Conservation (phyloP, 2,888 invertebrate genomes). For the Ochlodes sylvanus region DNA sequence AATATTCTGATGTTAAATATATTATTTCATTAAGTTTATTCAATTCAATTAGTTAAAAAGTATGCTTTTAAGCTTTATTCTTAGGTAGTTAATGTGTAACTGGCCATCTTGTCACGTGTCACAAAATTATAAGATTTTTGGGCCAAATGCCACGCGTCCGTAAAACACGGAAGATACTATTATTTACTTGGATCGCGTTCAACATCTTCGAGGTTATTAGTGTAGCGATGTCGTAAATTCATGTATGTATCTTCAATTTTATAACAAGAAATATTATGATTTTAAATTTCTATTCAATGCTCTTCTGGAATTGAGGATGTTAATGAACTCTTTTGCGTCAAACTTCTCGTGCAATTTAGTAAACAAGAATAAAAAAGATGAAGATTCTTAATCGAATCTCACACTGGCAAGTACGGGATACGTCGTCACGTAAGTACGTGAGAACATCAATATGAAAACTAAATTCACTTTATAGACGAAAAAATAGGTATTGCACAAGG, state of each 20-base stretch:
- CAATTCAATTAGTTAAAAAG: slow-evolving; percentile 9
- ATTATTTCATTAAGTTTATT: too few relatives aligned
- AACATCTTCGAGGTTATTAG: slow-evolving; percentile 70
- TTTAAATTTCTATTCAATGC: slow-evolving; percentile 6
- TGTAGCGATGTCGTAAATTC: slow-evolving; percentile 61
- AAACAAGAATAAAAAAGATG: neutral
- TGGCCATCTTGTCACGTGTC: slow-evolving; percentile 36
- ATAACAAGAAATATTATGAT: slow-evolving; percentile 16
- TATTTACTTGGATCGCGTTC: slow-evolving; percentile 75
- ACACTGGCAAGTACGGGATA: too few relatives aligned
- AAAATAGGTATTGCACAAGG: slow-evolving; percentile 3
- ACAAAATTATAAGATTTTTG: slow-evolving; percentile 45
- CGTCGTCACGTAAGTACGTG: too few relatives aligned
- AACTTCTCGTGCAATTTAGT: neutral
- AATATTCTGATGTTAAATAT: too few relatives aligned
- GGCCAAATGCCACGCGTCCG: slow-evolving; percentile 64
- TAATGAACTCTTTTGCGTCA: slow-evolving; percentile 23
- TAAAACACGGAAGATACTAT: slow-evolving; percentile 67
- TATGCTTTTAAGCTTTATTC: slow-evolving; percentile 2
- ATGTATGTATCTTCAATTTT: slow-evolving; percentile 42
- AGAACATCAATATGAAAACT: neutral
- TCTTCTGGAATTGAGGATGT: slow-evolving; percentile 13
- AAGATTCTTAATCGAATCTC: too few relatives aligned
- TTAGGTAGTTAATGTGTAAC: slow-evolving; percentile 8
- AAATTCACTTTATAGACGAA: neutral